Conservation (phyloP, 53 echinoderm and acorn worm genomes). For the Paelopatides confundens region DNA sequence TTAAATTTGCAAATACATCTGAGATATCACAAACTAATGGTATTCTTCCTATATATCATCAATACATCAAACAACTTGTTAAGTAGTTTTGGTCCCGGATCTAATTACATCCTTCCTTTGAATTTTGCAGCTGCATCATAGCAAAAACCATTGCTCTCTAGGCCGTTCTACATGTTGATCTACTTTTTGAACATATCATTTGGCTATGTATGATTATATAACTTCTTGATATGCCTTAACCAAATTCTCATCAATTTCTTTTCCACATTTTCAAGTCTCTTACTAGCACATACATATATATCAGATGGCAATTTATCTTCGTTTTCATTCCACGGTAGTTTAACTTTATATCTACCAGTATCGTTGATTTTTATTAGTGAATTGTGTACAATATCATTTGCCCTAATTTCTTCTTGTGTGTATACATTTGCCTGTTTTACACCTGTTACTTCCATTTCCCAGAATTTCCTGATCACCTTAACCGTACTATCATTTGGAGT, state of each 20-base stretch:
- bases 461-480: neutral
- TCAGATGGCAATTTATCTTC: neutral
- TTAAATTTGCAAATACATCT: slow-evolving; percentile 44
- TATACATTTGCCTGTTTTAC: neutral
- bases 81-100: slow-evolving; percentile 25
- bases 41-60: neutral
- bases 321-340: slow-evolving; percentile 36
- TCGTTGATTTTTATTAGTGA: neutral
- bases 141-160: slow-evolving; percentile 14
- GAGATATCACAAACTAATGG: slow-evolving; percentile 28
- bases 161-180: neutral
- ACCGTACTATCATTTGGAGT: neutral
- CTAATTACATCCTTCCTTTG: slow-evolving; percentile 37
- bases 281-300: neutral
- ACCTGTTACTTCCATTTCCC: neutral
- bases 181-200: slow-evolving; percentile 21
- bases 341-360: neutral
- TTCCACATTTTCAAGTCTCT: slow-evolving; percentile 35
- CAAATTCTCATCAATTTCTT: neutral
- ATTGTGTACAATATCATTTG: neutral
- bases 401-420: slow-evolving; percentile 10
- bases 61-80: slow-evolving; percentile 44
- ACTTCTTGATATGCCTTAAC: slow-evolving; percentile 22
- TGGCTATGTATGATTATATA: neutral
- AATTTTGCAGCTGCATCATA: slow-evolving; percentile 48